These are phyloP conservation scores for Clarias gariepinus DNA, from an alignment of 2,113 vertebrate species.

Conservation along the genomic window DNA sequence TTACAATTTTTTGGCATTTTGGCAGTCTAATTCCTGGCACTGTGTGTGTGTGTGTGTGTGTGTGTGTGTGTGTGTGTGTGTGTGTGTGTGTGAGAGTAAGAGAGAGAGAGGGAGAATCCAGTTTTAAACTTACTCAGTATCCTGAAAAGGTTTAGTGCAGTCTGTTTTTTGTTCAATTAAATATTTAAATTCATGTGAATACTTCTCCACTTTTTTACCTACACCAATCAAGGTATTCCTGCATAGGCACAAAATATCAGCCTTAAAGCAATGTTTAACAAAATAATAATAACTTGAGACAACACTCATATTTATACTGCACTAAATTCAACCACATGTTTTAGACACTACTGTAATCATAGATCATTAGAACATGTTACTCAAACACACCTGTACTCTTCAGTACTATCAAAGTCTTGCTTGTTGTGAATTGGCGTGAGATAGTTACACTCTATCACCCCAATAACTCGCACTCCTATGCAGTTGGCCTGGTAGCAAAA, in stretches of 20 bases:
- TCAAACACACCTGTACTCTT: constrained; percentile 85
- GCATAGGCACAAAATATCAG: constrained; percentile 14
- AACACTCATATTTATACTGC: too few relatives aligned
- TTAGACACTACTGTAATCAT: background rate
- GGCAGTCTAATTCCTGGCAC: too few relatives aligned
- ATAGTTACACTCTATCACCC: constrained; percentile 91
- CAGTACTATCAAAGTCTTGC: constrained; percentile 91
- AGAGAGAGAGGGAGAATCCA: background rate
- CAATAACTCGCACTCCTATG: constrained; percentile 90
- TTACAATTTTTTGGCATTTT: too few relatives aligned
- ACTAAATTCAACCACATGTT: too few relatives aligned
- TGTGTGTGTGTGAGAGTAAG: background rate
- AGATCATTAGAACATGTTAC: background rate
- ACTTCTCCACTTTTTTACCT: constrained; percentile 88
- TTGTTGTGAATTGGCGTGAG: constrained; percentile 96
- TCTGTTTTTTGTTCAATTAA: constrained; percentile 64
- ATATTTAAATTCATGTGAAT: constrained; percentile 86
- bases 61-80: background rate
- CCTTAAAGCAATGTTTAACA: background rate
- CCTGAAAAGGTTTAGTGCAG: constrained; percentile 76
- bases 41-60: background rate
- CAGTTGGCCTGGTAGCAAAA: constrained; percentile 77
- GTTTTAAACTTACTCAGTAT: constrained; percentile 78
- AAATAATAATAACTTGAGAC: background rate
- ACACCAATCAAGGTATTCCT: constrained; percentile 84